Conservation (phyloP, 2,797 vertebrate species). For the Netta rufina region DNA sequence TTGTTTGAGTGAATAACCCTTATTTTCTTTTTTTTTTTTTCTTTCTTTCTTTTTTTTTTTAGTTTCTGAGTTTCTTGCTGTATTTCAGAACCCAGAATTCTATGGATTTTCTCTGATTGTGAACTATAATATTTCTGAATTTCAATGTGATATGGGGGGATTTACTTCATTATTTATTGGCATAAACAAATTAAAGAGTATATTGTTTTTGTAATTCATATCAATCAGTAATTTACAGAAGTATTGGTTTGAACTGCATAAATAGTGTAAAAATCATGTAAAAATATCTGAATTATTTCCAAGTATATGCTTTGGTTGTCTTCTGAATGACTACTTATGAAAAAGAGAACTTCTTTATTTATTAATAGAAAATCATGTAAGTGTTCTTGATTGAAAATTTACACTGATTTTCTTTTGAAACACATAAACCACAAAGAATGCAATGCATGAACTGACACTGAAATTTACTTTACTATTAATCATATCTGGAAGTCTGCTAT, state of each 20-base stretch:
- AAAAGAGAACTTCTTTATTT: neutral
- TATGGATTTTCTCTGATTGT: neutral
- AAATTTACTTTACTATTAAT: neutral
- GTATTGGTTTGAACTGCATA: neutral
- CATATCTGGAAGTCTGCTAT: neutral
- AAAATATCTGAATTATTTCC: neutral
- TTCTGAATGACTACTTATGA: neutral
- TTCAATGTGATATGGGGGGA: neutral
- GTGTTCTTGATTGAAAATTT: neutral
- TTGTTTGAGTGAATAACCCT: neutral
- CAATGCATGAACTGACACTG: fast-evolving
- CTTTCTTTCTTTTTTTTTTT: neutral
- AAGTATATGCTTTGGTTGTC: neutral
- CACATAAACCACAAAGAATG: neutral
- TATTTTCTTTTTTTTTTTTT: neutral
- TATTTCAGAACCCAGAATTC: neutral
- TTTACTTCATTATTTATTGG: neutral
- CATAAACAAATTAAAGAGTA: neutral
- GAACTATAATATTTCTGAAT: neutral
- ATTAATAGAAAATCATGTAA: neutral
- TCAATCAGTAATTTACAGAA: neutral
- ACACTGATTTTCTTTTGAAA: neutral
- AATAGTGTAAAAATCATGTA: neutral
- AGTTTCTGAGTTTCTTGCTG: neutral
- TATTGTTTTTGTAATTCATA: neutral